phyloP scores from a whole-genome alignment of 2,888 invertebrate genomes.

The Neocrepidodera transversa region DNA sequence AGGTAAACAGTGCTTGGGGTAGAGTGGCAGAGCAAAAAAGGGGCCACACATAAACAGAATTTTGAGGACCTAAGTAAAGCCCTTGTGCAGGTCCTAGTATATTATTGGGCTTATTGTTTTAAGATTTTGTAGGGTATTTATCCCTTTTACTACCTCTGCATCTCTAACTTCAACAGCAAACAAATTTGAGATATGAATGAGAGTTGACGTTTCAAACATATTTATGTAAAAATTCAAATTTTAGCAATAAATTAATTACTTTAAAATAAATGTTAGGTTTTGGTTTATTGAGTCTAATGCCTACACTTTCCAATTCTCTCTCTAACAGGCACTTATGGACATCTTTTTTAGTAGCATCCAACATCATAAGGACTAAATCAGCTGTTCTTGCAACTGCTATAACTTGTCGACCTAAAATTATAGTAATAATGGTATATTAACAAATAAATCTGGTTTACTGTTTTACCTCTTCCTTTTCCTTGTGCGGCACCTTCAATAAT shows the following conservation, averaged over 20 bases:
- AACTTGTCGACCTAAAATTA: constrained; percentile 66
- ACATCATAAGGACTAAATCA: constrained; percentile 98
- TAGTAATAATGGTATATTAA: too few species aligned
- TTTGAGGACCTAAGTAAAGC: too few species aligned
- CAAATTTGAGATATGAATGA: too few species aligned
- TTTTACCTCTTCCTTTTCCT: constrained; percentile 59
- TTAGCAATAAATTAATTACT: constrained; percentile 60
- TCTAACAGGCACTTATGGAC: constrained; percentile 92
- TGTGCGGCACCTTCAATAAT: constrained; percentile 99
- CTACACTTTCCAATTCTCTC: constrained; percentile 95
- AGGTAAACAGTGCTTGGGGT: too few species aligned
- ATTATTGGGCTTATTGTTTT: too few species aligned
- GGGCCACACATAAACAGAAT: too few species aligned
- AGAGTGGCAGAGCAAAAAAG: too few species aligned
- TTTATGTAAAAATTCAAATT: constrained; percentile 2
- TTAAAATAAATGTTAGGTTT: constrained; percentile 99
- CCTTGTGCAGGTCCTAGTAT: too few species aligned
- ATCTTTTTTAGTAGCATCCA: constrained; percentile 98
- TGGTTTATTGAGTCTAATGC: constrained; percentile 92
- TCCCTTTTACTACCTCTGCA: too few species aligned
- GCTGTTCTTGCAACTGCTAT: constrained; percentile 99
- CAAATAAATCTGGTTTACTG: not conserved
- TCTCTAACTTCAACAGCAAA: too few species aligned
- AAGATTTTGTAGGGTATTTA: too few species aligned
- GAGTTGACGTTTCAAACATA: too few species aligned